Evolutionary conservation across 1,140 invertebrate genomes (phyloP).

Genomic region (Neodiprion fabricii): DNA sequence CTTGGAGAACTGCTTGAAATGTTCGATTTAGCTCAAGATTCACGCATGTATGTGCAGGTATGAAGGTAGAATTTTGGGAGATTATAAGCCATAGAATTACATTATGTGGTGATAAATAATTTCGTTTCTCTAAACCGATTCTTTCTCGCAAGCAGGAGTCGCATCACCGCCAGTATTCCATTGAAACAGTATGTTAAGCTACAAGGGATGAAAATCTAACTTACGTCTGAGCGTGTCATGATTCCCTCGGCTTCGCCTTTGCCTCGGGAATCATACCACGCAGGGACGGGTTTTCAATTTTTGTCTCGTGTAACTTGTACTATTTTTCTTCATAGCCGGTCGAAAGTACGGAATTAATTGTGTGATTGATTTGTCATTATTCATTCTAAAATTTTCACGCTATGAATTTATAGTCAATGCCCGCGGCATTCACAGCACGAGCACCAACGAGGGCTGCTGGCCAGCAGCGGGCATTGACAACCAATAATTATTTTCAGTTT

Average conservation of each 20-base stretch:
- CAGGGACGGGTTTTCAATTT: neutral
- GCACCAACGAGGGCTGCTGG: too few species aligned
- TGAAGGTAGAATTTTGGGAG: too few species aligned
- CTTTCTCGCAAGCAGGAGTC: too few species aligned
- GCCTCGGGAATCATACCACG: neutral
- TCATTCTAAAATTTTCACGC: constrained; percentile 10
- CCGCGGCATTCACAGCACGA: constrained; percentile 5
- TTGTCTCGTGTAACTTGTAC: constrained; percentile 15
- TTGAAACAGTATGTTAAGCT: constrained; percentile 17
- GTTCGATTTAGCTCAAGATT: too few species aligned
- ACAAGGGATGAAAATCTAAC: constrained; percentile 13
- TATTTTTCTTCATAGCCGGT: neutral
- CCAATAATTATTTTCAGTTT: constrained; percentile 8
- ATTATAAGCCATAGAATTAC: too few species aligned
- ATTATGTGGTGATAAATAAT: too few species aligned
- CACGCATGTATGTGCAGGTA: too few species aligned
- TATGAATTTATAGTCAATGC: constrained; percentile 14
- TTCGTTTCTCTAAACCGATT: too few species aligned
- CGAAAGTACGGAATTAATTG: constrained; percentile 18
- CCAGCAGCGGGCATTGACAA: too few species aligned
- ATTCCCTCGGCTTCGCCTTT: neutral
- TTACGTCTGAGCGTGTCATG: neutral
- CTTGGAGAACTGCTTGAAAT: too few species aligned
- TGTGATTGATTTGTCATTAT: neutral
- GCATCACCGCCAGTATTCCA: too few species aligned